Base-by-base conservation (phyloP, 2,113 vertebrate species). In the Thymallus thymallus region DNA sequence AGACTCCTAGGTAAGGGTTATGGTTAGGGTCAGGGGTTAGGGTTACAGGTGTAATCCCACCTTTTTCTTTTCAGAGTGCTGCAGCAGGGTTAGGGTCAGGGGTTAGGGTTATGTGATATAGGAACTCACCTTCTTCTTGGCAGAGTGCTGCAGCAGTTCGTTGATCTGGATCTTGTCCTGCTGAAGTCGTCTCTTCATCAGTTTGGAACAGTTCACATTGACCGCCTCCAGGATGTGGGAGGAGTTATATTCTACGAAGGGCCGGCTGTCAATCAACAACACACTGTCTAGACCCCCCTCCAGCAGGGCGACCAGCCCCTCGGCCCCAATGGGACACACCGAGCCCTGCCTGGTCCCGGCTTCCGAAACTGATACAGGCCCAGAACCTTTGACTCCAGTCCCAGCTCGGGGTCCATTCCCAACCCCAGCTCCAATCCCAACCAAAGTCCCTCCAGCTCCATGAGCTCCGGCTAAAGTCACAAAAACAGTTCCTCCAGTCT, bases 131-230 rank as follows among this genome's bases (percentile, higher is more conserved):
- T 97, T 95, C 65, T 95, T 95, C 84, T 95, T 96, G 64, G 96
- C 95, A 0, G 95, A 96, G 85, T 98, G 96, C 85, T 97, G 96
- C 89, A 99, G 95, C 66, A 99, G 96, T 76, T 99, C 97, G 0
- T 92, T 84, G 80, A 99, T 96, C 89, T 95, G 87, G 81, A 98
- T 95, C 73, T 98, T 98, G 91, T 98, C 97, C 90, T 98, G 97
- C 87, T 96, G 96, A 87, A 99, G 92, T 86, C 97, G 92, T 81
- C 97, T 93, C 91, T 97, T 98, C 96, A 99, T 97, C 69, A 99
- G 95, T 89, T 98, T 98, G 86, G 97, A 99, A 88, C 96, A 97
- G 94, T 98, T 97, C 84, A 98, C 95, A 78, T 96, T 98, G 81
- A 98, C 92, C 14, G 97, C 96, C 87, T 98, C 95, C 90, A 98